phyloP scores from a whole-genome alignment of 2,113 vertebrate species.

The Nerophis ophidion region DNA sequence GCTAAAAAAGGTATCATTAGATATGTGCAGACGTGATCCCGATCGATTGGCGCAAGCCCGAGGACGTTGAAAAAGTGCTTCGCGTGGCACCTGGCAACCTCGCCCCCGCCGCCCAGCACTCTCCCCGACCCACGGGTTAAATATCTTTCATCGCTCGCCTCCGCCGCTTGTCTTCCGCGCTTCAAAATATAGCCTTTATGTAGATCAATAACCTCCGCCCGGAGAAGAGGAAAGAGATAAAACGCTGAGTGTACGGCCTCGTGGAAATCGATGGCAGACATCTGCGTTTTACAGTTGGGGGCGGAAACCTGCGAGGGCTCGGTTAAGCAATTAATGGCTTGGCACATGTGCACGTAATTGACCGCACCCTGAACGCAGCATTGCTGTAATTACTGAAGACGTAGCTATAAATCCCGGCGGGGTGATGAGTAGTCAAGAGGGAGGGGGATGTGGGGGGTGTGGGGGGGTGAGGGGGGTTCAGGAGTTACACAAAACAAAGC shows the following conservation, averaged over 20 bases:
- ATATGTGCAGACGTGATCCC: slow-evolving; percentile 21
- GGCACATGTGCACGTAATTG: slow-evolving; percentile 63
- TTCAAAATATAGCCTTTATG: slow-evolving; percentile 63
- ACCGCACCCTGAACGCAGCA: slow-evolving; percentile 44
- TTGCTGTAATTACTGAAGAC: slow-evolving; percentile 61
- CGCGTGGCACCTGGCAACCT: slow-evolving; percentile 49
- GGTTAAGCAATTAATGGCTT: slow-evolving; percentile 62
- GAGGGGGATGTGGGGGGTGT: slow-evolving; percentile 12
- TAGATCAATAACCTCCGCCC: slow-evolving; percentile 57
- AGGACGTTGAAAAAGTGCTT: slow-evolving; percentile 50
- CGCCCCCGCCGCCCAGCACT: slow-evolving; percentile 32
- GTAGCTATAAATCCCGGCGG: slow-evolving; percentile 63
- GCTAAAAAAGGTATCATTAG: not conserved
- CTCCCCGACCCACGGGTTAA: slow-evolving; percentile 52
- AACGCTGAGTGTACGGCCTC: slow-evolving; percentile 52
- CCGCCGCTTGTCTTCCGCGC: slow-evolving; percentile 34
- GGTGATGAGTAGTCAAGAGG: slow-evolving; percentile 47
- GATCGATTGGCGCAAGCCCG: slow-evolving; percentile 47
- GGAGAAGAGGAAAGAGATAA: slow-evolving; percentile 53
- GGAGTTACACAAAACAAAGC: slow-evolving; percentile 35
- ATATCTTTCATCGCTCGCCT: slow-evolving; percentile 64
- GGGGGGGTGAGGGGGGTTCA: slow-evolving; percentile 15
- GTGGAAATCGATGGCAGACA: slow-evolving; percentile 61
- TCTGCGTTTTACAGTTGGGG: slow-evolving; percentile 59
- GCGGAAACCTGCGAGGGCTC: slow-evolving; percentile 28